Evolutionary conservation across 2,797 vertebrate genomes (phyloP).

Genomic region (Mareca strepera): DNA sequence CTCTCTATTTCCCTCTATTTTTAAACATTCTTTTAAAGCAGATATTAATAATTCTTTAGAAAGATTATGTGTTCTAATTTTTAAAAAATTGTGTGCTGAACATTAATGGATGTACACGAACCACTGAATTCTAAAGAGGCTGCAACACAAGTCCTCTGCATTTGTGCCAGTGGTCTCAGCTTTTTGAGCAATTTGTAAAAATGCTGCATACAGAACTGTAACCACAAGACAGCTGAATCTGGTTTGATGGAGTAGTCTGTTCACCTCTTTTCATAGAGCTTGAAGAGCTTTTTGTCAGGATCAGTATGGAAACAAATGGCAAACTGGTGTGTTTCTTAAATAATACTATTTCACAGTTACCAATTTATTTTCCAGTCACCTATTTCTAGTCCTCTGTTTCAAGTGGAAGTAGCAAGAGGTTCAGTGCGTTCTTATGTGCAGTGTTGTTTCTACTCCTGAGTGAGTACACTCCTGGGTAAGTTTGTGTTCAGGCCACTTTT

Average conservation of each 20-base stretch:
- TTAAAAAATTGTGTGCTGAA: background rate
- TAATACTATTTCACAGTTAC: too few species aligned
- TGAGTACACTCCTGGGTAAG: too few species aligned
- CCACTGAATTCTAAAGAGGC: background rate
- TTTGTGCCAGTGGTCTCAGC: background rate
- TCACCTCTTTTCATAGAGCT: background rate
- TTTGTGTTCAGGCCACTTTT: background rate
- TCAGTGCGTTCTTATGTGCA: background rate
- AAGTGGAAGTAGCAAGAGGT: background rate
- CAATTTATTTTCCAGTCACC: background rate
- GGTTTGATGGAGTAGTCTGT: background rate
- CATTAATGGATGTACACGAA: background rate
- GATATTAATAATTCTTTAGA: background rate
- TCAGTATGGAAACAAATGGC: background rate
- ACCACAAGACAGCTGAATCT: background rate
- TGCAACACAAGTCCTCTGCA: background rate
- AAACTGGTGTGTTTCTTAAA: background rate
- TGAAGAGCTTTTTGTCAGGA: background rate
- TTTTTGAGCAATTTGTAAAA: background rate
- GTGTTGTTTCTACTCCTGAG: background rate
- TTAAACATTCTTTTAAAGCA: background rate
- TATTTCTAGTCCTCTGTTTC: background rate
- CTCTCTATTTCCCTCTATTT: background rate
- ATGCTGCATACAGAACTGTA: background rate
- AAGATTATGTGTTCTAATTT: background rate